Evolutionary conservation across 2,797 vertebrate genomes (phyloP), one percentile per base, ranked within the genome.

Genomic region (Babyrousa celebensis): DNA sequence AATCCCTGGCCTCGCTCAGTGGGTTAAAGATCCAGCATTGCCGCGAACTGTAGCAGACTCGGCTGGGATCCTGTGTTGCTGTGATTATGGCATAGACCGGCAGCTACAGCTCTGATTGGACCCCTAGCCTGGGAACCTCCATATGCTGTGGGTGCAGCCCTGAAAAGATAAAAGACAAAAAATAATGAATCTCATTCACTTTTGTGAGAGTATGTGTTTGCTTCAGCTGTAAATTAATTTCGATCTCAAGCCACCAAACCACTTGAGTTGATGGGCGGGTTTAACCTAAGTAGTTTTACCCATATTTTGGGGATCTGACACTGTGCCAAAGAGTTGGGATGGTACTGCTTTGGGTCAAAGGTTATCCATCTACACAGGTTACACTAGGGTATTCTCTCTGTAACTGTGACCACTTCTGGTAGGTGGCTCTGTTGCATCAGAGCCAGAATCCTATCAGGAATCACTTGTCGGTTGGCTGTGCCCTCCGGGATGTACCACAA

Each of bases 401-500:
- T 88, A 52, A n/a, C 27, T 21, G 29, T 4, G n/a, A 40, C n/a
- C 3, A 0, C 16, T 54, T 75, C 70, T 5, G 20, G 8, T 70
- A 16, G 29, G 89, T 6, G 40, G n/a, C 43, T 77, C n/a, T 84
- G 29, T 60, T 60, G 40, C 79, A 3, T 43, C n/a, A 92, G 40
- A 52, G 54, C 25, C n/a, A 17, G 54, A 52, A 36, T 40, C n/a
- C 77, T 54, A 20, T 25, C 1, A 23, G 52, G 25, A 70, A 40
- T 67, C 29, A 32, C n/a, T 11, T n/a, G 54, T 5, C 25, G 4
- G 7, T 77, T 4, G 2, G 29, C 14, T 12, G 0, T 17, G 9
- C 60, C 10, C 23, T 29, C 17, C 0, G 15, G 36, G 20, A 60
- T n/a, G 40, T 21, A 32, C 29, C 36, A 27, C 7, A 2, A 5